Base-by-base conservation (phyloP, 2,797 vertebrate species). In the Pogoniulus pusillus region DNA sequence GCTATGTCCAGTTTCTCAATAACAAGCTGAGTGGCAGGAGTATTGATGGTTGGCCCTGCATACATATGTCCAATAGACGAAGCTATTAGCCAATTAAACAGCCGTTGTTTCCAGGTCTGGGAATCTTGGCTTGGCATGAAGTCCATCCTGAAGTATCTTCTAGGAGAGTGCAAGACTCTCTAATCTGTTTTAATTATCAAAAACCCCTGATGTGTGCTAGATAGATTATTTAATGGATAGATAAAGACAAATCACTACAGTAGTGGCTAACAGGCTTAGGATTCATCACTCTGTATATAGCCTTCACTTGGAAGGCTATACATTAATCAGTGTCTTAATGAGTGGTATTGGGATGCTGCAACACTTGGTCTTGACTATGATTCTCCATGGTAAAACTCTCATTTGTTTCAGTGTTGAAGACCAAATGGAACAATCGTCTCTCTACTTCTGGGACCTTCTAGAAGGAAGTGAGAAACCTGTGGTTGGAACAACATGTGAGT, bases 401-500 rank as follows among this genome's bases (percentile, higher is more conserved):
- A 13, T 19, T 89, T 91, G 7, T 58, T 80, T 72, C 88, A 96
- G 99, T 96, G 96, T 99, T 89, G 97, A 98, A 93, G 98, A 98
- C 94, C 98, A 99, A 97, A 99, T 99, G 98, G 98, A 98, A 68
- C 97, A 98, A 88, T 98, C 98, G 3, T 97, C 98, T 80, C 84
- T 97, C 66, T 97, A 97, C 93, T 98, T 98, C 95, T 95, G 98
- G 97, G 98, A 99, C 93, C 98, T 99, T 85, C 93, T 99, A 93
- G 98, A 99, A 95, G 99, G 98, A 74, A 98, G 96, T 60, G 98
- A 99, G 82, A 98, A 98, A 91, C 97, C 98, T 37, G 98, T 99
- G 84, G 98, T 97, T 90, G 99, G 98, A 85, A 98, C 98, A 20
- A 99, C 98, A 49, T 99, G 99, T 99, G 93, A 98, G 99, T 98